Evolutionary conservation across 2,797 vertebrate species (phyloP).

Genomic region (Bufotes viridis): DNA sequence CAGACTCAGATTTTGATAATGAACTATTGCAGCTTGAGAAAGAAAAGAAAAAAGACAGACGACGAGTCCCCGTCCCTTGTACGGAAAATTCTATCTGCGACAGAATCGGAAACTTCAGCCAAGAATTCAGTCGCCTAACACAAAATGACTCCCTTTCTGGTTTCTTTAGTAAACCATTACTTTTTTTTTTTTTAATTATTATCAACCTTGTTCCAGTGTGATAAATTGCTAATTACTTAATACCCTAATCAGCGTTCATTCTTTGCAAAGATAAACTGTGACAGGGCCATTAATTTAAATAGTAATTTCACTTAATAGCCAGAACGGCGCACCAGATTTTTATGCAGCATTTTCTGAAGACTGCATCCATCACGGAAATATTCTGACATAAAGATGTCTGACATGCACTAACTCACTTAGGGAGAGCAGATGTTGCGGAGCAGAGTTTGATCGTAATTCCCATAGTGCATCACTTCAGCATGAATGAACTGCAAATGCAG

Average conservation of each 20-base stretch:
- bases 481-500: constrained; percentile 96
- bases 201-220: constrained; percentile 95
- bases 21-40: constrained; percentile 68
- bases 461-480: constrained; percentile 99
- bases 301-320: constrained; percentile 98
- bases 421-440: constrained; percentile 98
- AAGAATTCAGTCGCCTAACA: constrained; percentile 81
- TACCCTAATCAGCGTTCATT: constrained; percentile 98
- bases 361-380: constrained; percentile 94
- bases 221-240: constrained; percentile 99
- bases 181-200: constrained; percentile 86
- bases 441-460: constrained; percentile 96
- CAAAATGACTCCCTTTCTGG: constrained; percentile 94
- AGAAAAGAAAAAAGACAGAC: constrained; percentile 51
- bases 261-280: constrained; percentile 93
- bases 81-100: constrained; percentile 70
- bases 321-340: constrained; percentile 92
- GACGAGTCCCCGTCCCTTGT: constrained; percentile 63
- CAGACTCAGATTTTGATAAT: constrained; percentile 77
- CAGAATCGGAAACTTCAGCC: constrained; percentile 78
- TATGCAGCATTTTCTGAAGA: constrained; percentile 91
- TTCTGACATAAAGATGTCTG: constrained; percentile 99
- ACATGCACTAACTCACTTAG: constrained; percentile 99
- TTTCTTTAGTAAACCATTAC: constrained; percentile 91
- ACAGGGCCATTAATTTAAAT: constrained; percentile 96